Percentiles rank a stretch among this genome's conserved stretches.
phyloP scores from a whole-genome alignment of 2,113 vertebrate genomes.

The Colinus virginianus region DNA sequence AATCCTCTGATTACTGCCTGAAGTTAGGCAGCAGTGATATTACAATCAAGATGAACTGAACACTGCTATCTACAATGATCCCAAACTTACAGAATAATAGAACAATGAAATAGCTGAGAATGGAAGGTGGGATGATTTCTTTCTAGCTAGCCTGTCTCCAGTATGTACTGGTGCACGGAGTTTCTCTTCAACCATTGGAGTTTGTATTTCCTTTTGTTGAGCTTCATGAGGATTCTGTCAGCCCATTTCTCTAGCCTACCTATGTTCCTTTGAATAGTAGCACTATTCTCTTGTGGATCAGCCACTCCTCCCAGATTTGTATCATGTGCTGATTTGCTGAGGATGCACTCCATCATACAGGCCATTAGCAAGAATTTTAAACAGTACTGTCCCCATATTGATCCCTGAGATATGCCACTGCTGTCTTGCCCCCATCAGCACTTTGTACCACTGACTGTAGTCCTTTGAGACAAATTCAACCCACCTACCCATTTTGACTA shows the following conservation, averaged over 20 bases:
- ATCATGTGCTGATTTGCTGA: background rate
- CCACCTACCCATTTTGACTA: no score
- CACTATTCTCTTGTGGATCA: background rate
- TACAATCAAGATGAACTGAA: background rate
- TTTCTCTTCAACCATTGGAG: background rate
- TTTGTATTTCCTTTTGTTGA: background rate
- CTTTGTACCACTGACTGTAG: background rate
- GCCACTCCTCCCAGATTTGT: background rate
- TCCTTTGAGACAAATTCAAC: background rate
- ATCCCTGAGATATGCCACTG: background rate
- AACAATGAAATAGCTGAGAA: background rate
- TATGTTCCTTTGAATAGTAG: background rate
- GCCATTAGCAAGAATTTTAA: background rate
- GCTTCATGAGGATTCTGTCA: background rate
- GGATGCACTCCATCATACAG: background rate
- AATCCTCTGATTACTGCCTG: background rate
- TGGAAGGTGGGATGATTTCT: background rate
- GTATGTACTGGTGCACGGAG: fast-evolving
- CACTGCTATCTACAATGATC: background rate
- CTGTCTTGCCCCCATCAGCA: background rate
- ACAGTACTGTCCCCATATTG: background rate
- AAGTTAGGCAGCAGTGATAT: background rate
- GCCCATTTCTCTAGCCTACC: background rate
- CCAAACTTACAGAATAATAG: background rate
- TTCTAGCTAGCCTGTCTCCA: background rate